A percentile compares a stretch with the other conserved stretches of the same genome.
These are phyloP conservation scores for Cacatua alba DNA, from an alignment of 2,113 vertebrate species.

Conservation along the genomic window DNA sequence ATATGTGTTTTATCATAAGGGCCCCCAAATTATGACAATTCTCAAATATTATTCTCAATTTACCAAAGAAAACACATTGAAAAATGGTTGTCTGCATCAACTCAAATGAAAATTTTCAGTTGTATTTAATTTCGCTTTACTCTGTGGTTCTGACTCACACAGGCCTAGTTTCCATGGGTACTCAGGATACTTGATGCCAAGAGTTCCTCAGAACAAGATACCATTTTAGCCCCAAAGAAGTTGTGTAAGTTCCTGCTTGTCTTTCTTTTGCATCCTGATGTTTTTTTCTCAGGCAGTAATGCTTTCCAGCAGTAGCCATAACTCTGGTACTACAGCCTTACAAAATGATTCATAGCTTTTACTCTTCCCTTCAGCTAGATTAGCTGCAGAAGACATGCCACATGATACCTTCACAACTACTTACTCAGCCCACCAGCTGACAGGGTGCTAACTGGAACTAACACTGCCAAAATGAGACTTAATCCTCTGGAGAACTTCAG, in stretches of 20 bases:
- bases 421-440: not conserved
- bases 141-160: slow-evolving; percentile 15
- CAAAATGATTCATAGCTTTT: not conserved
- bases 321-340: not conserved
- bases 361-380: not conserved
- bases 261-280: not conserved
- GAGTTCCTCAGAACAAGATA: not conserved
- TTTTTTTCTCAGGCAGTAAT: not conserved
- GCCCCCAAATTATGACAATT: not conserved
- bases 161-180: slow-evolving; percentile 39
- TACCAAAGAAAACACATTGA: not conserved
- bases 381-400: not conserved
- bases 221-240: not conserved
- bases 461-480: not conserved
- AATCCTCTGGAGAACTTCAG: not conserved
- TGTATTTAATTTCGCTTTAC: slow-evolving; percentile 28
- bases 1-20: not conserved
- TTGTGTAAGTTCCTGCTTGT: not conserved
- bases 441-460: not conserved
- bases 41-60: not conserved
- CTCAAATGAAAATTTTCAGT: not conserved
- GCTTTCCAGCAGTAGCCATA: not conserved
- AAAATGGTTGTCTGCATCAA: not conserved
- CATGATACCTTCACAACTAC: not conserved
- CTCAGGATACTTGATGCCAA: not conserved